Base-by-base conservation (phyloP, 2,888 invertebrate genomes). In the Siphonodentalium dalli region DNA sequence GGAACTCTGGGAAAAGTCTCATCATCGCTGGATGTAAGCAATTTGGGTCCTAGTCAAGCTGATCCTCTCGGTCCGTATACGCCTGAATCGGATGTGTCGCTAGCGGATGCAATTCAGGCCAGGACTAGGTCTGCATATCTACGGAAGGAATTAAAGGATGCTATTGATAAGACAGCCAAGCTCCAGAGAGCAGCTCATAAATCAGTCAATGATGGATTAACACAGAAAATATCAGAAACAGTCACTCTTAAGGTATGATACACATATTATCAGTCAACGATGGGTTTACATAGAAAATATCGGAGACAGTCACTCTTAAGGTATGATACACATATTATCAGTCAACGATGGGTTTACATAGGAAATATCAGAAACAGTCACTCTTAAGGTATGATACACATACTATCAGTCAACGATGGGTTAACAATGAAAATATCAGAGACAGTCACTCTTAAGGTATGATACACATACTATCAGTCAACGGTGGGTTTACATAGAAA, bases 21-120 rank as follows among this genome's bases (percentile, higher is more conserved):
- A n/a, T 56, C 56, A 5, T 42, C 47, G 47, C 47, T 51, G 13
- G 56, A 56, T 24, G 42, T 26, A 13, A 27, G 8, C 26, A 8
- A 21, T 15, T 8, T 27, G 9, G 42, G 28, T 20, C 24, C 27
- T 7, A 53, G 59, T 34, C 52, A 57, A 37, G 65, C 68, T 28
- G 79, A 79, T 62, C 74, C 77, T 3, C 61, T 79, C 0, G 80
- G 79, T 1, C 67, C 79, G 0, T 80, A 69, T 66, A 80, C 79
- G 0, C 79, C 79, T 0, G 78, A 80, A 54, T 64, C 68, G 11
- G 78, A 78, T 26, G 61, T 58, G 9, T 73, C 75, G n/a, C 58
- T 79, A 6, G 63, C 68, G n/a, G 78, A 78, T 48, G 78, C 74
- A 0, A 58, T 60, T 1, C 75, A 75, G 24, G 78, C 77, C 4